Evolutionary conservation across 2,797 vertebrate genomes (phyloP).

Genomic region (Phalanger gymnotis): DNA sequence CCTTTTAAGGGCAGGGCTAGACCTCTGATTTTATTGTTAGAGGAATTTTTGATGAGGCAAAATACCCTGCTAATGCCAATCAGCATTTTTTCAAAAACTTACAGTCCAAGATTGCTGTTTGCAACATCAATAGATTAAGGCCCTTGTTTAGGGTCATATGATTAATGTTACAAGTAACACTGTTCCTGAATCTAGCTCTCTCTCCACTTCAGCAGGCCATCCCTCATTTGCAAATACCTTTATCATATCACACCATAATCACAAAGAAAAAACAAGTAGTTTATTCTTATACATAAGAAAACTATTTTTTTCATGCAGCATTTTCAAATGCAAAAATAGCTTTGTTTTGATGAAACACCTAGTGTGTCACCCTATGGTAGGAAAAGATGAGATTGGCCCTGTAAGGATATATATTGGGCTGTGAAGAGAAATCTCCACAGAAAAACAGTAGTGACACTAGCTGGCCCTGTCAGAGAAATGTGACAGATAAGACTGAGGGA

Average conservation of each 20-base stretch:
- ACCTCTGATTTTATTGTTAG: background rate
- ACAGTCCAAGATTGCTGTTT: background rate
- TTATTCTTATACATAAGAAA: background rate
- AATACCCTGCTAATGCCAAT: background rate
- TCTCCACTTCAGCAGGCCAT: background rate
- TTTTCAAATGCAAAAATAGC: background rate
- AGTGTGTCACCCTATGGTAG: background rate
- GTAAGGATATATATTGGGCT: background rate
- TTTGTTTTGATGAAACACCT: background rate
- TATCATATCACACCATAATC: background rate
- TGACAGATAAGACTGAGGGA: background rate
- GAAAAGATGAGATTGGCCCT: background rate
- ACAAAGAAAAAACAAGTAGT: background rate
- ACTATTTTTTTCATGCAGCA: background rate
- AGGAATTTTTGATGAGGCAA: background rate
- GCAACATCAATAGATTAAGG: background rate
- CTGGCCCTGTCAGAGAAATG: background rate
- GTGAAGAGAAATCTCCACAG: background rate
- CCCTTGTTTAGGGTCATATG: background rate
- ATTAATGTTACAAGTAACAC: background rate
- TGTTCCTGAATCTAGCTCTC: background rate
- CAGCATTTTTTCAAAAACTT: background rate
- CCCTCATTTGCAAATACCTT: background rate
- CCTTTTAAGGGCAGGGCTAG: background rate
- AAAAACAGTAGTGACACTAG: background rate